Evolutionary conservation across 2,113 vertebrate genomes (phyloP), one percentile per base, ranked within the genome.

Genomic region (Conger conger): DNA sequence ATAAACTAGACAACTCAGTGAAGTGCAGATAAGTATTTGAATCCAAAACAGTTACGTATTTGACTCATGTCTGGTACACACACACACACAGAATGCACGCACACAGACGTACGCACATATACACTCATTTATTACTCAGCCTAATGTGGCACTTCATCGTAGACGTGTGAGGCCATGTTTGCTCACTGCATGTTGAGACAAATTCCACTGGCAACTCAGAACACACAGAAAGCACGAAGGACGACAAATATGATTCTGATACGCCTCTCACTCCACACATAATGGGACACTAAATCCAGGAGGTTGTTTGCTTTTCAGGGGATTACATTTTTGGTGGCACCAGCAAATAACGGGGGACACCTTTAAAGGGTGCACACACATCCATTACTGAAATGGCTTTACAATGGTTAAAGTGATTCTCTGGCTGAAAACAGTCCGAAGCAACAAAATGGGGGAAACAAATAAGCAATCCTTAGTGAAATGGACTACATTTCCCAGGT

Each of bases 131-230:
- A n/a, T n/a, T n/a, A n/a, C n/a, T n/a, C n/a, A n/a, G n/a, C n/a
- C n/a, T n/a, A n/a, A n/a, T n/a, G n/a, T n/a, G n/a, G n/a, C n/a
- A n/a, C n/a, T n/a, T n/a, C n/a, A n/a, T n/a, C n/a, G n/a, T n/a
- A 85, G 85, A 87, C 1, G 15, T 83, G 68, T 40, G 53, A 85
- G 78, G 73, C 73, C 83, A 88, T 87, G 63, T 36, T 45, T 76
- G 91, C 89, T 86, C 89, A 82, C 85, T 91, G 84, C 93, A 1
- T 91, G 93, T 92, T 89, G 86, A 89, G 93, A 93, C 93, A 92
- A 90, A 92, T 93, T 88, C 86, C 84, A 77, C 87, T 86, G 79
- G 83, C 85, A 87, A 82, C 85, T 87, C 83, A 83, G 83, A 82
- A 84, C 54, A 81, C 86, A 87, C 83, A 83, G 83, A 82, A 84